Evolutionary conservation across 30 jellyfish, hydroid and myxozoan species (phyloP), one percentile per base, ranked within the genome.

Genomic region (Aurelia coerulea): DNA sequence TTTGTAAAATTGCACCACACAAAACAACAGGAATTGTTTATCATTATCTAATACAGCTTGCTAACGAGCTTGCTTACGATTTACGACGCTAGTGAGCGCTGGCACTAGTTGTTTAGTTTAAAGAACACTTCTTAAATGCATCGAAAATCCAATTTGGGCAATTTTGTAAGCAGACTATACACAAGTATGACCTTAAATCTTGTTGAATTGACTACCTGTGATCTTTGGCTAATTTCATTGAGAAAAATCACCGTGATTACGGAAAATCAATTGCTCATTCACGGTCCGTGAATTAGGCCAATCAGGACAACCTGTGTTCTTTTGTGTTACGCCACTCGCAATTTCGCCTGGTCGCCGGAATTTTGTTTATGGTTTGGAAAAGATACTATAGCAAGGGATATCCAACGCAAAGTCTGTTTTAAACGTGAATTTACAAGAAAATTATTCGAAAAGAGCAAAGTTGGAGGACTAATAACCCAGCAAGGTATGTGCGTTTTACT

Each of bases 161-260:
- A 65, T 65, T 18, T 65, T 15, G 49, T 42, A 59, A 81, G 42
- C 74, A 54, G 79, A 81, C 79, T 67, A 81, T 56, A 68, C 50
- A 18, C 83, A 53, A 42, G 49, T 82, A 81, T 81, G 90, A 81
- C 90, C 90, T 81, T 81, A 81, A 81, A 65, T 16, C 73, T 50
- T 3, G 42, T 10, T 78, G 88, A 78, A 78, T 78, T 74, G 69
- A 34, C 83, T 73, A 81, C 90, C 90, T 54, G 90, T 62, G 90
- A 81, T 73, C 83, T 73, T 81, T 59, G 62, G 68, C 62, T 66
- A 81, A 65, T 81, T 63, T 33, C 49, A 81, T 81, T 81, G 90
- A n/a, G 15, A 17, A 58, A 23, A 83, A 19, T 67, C 79, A 68
- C 50, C 65, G 42, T 33, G n/a, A 37, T 76, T 51, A 33, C 65